These are phyloP conservation scores for Hydropotes inermis DNA, from an alignment of 2,113 vertebrate genomes.

Conservation along the genomic window DNA sequence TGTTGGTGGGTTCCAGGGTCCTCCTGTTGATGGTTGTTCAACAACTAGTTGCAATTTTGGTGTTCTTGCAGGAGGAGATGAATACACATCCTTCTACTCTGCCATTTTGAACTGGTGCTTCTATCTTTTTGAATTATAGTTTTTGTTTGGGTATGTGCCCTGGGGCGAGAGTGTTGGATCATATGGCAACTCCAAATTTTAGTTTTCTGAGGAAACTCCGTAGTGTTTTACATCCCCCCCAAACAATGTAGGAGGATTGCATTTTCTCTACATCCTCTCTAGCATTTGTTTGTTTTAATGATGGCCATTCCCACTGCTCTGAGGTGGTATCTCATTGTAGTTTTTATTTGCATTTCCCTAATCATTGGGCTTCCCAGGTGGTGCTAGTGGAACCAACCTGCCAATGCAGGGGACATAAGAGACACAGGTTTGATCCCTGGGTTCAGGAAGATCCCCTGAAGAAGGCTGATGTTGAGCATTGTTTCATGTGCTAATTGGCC, in stretches of 20 bases:
- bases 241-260: background rate
- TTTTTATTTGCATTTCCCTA: background rate
- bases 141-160: background rate
- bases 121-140: background rate
- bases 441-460: background rate
- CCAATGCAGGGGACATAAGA: background rate
- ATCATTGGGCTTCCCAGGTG: background rate
- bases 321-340: background rate
- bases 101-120: background rate
- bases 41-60: background rate
- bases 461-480: background rate
- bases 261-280: background rate
- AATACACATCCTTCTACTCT: background rate
- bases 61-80: background rate
- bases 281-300: background rate
- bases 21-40: background rate
- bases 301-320: background rate
- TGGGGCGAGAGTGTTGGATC: background rate
- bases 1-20: background rate
- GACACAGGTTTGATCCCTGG: background rate
- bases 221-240: background rate
- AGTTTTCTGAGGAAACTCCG: background rate
- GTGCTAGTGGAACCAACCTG: background rate
- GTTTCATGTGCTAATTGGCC: background rate
- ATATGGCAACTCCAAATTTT: background rate